phyloP scores from a whole-genome alignment of 1,140 invertebrate genomes.

The Centruroides vittatus region DNA sequence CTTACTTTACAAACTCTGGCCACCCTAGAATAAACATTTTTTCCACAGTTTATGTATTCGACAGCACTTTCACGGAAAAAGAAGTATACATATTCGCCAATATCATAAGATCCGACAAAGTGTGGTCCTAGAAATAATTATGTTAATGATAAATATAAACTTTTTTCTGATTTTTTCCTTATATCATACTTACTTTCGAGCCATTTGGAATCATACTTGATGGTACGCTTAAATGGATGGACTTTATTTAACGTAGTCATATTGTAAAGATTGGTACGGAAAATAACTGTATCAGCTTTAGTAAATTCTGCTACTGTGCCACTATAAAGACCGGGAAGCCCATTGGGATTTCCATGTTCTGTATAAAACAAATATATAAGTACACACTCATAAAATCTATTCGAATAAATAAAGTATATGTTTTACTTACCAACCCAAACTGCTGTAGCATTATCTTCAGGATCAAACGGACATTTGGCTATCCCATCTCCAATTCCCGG shows the following conservation, averaged over 20 bases:
- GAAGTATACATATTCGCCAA: slow-evolving; percentile 88
- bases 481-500: slow-evolving; percentile 74
- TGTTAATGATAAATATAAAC: background rate
- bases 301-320: slow-evolving; percentile 92
- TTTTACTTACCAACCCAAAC: slow-evolving; percentile 52
- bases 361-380: slow-evolving; percentile 9
- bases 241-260: slow-evolving; percentile 57
- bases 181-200: slow-evolving; percentile 69
- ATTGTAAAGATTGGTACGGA: slow-evolving; percentile 79
- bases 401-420: background rate
- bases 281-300: slow-evolving; percentile 89
- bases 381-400: background rate
- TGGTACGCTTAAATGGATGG: slow-evolving; percentile 73
- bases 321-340: slow-evolving; percentile 70
- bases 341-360: slow-evolving; percentile 76
- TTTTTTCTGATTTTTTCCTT: background rate
- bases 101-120: slow-evolving; percentile 88
- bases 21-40: slow-evolving; percentile 79
- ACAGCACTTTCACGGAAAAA: slow-evolving; percentile 96
- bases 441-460: slow-evolving; percentile 81
- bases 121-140: slow-evolving; percentile 60
- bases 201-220: slow-evolving; percentile 96
- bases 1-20: slow-evolving; percentile 72
- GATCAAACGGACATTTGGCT: slow-evolving; percentile 86
- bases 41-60: slow-evolving; percentile 91